Evolutionary conservation across 2,888 invertebrate species (phyloP).

Genomic region (Orthonychiurus folsomi): DNA sequence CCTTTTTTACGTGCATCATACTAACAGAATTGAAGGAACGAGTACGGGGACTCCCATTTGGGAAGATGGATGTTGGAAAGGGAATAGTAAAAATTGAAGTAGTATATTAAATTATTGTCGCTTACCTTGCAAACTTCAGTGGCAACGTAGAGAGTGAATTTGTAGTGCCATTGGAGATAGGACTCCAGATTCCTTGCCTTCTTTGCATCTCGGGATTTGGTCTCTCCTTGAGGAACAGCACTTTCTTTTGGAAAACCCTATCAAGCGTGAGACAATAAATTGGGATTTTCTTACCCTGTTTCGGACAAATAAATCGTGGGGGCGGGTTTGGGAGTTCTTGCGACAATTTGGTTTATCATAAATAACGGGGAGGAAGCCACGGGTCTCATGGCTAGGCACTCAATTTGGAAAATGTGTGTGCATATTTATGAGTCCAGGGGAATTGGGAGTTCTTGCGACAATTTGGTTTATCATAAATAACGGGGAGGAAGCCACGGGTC

Average conservation of each 20-base stretch:
- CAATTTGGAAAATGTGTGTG: no score
- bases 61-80: neutral
- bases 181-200: conserved; percentile 88
- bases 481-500: no score
- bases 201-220: conserved; percentile 62
- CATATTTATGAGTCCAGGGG: neutral
- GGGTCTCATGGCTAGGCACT: no score
- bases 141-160: conserved; percentile 88
- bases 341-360: conserved; percentile 14
- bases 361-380: conserved; percentile 8
- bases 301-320: conserved; percentile 10
- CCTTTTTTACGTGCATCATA: neutral
- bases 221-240: conserved; percentile 5
- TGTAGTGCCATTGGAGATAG: conserved; percentile 97
- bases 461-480: conserved; percentile 14
- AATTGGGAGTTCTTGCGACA: conserved; percentile 3
- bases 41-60: neutral
- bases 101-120: conserved; percentile 20
- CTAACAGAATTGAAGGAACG: no score
- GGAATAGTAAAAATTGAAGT: neutral
- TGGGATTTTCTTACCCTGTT: conserved; percentile 9
- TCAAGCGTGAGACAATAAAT: conserved; percentile 12
- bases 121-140: conserved; percentile 87
- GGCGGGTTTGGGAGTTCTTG: neutral
- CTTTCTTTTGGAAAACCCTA: conserved; percentile 17